Evolutionary conservation across 1,140 invertebrate genomes (phyloP).

Genomic region (Drosophila kikkawai): DNA sequence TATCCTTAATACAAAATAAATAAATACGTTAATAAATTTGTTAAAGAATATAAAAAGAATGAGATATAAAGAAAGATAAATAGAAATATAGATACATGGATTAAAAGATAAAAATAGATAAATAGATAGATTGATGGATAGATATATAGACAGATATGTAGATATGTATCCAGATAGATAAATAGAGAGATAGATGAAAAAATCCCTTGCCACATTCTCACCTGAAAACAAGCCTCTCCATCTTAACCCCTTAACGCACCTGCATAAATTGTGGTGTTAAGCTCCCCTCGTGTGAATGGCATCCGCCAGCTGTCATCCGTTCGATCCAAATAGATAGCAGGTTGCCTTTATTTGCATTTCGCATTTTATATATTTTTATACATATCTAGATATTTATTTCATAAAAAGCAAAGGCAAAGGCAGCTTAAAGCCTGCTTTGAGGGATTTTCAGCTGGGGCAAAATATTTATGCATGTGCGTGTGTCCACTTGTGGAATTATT

Average conservation of each 20-base stretch:
- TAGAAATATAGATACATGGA: not conserved
- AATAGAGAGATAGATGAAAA: not conserved
- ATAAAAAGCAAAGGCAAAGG: slow-evolving; percentile 10
- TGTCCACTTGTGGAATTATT: slow-evolving; percentile 35
- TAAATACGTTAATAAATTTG: not conserved
- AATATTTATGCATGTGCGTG: slow-evolving; percentile 13
- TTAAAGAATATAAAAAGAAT: not conserved
- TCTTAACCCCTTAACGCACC: not conserved
- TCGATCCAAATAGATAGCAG: slow-evolving; percentile 17
- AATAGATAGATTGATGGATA: rapidly evolving
- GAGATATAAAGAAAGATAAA: not conserved
- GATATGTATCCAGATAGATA: not conserved
- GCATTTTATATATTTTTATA: not conserved
- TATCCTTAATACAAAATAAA: not conserved
- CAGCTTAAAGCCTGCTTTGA: slow-evolving; percentile 22
- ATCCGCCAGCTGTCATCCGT: slow-evolving; percentile 21
- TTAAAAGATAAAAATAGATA: not conserved
- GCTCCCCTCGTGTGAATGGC: slow-evolving; percentile 9
- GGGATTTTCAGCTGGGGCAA: slow-evolving; percentile 3
- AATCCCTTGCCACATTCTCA: not conserved
- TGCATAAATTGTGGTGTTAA: slow-evolving; percentile 6
- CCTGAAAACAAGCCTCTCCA: not conserved
- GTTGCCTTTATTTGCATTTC: slow-evolving; percentile 16
- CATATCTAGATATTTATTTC: slow-evolving; percentile 4
- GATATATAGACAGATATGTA: not conserved